phyloP scores from a whole-genome alignment of 2,888 invertebrate genomes.

The Acleris literana region DNA sequence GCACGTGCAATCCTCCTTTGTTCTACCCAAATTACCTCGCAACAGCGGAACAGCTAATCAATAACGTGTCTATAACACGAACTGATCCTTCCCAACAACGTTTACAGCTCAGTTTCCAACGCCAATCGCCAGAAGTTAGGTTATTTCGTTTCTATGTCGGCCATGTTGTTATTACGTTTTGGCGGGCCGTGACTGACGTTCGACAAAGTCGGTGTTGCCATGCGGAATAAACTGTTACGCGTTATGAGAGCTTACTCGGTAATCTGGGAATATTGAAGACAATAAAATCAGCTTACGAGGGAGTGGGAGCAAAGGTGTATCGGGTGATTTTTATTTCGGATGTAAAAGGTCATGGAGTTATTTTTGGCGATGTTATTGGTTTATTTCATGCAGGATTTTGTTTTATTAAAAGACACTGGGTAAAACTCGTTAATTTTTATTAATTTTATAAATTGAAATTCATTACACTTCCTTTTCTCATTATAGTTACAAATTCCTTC shows the following conservation, averaged over 20 bases:
- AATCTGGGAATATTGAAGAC: conserved; percentile 84
- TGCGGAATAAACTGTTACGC: conserved; percentile 82
- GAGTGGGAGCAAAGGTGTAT: conserved; percentile 50
- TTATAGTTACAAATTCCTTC: conserved; percentile 82
- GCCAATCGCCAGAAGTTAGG: conserved; percentile 40
- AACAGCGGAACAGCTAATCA: conserved; percentile 44
- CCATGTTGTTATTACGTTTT: conserved; percentile 81
- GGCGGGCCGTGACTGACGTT: conserved; percentile 79
- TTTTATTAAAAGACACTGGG: conserved; percentile 44
- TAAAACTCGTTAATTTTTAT: conserved; percentile 83
- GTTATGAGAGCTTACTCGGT: conserved; percentile 81
- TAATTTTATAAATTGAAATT: conserved; percentile 83
- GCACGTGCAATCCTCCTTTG: conserved; percentile 77
- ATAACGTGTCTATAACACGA: conserved; percentile 34
- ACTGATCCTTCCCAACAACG: conserved; percentile 39
- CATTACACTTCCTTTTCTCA: conserved; percentile 74
- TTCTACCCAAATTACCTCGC: conserved; percentile 67
- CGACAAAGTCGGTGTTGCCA: conserved; percentile 79
- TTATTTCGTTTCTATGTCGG: conserved; percentile 41
- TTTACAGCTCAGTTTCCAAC: conserved; percentile 43
- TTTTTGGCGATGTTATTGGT: neutral
- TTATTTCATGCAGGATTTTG: conserved; percentile 2
- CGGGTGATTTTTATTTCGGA: conserved; percentile 59
- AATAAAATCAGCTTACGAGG: conserved; percentile 78
- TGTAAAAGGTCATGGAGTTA: neutral